These are phyloP conservation scores for Pampusana beccarii DNA, from an alignment of 2,113 vertebrate genomes.

Conservation along the genomic window DNA sequence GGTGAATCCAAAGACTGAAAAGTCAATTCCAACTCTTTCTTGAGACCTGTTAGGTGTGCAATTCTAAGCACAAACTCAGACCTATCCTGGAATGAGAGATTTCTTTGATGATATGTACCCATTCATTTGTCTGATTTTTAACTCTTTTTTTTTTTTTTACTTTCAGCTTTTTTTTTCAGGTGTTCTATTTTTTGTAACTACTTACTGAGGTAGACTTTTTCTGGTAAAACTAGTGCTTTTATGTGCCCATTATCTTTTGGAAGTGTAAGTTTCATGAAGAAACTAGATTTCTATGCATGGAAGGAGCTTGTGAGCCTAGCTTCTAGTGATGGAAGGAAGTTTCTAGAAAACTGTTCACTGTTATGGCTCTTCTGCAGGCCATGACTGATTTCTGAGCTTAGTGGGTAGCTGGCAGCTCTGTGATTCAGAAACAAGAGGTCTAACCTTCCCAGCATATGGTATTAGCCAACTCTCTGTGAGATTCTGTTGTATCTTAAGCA, in stretches of 20 bases:
- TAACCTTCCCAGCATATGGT: rapidly evolving
- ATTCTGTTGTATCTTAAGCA: neutral
- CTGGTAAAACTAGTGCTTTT: neutral
- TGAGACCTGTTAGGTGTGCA: too few relatives aligned
- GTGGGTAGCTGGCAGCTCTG: neutral
- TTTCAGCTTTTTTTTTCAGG: neutral
- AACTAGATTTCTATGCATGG: neutral
- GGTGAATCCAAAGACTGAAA: too few relatives aligned
- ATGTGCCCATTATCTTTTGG: neutral
- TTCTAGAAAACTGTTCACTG: neutral
- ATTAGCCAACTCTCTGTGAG: neutral
- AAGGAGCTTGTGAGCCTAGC: neutral
- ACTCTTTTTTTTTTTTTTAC: neutral
- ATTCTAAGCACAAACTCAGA: too few relatives aligned
- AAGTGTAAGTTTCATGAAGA: neutral
- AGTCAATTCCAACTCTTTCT: too few relatives aligned
- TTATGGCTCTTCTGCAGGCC: neutral
- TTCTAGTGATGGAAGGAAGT: neutral
- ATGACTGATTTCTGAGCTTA: neutral
- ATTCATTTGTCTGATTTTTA: neutral
- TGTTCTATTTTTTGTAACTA: neutral
- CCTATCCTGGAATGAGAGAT: too few relatives aligned
- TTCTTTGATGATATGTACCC: too few relatives aligned
- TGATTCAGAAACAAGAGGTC: neutral
- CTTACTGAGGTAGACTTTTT: neutral